A percentile compares a stretch with the other conserved stretches of the same genome.
Conservation (phyloP, 2,888 invertebrate genomes). For the Danaus chrysippus region DNA sequence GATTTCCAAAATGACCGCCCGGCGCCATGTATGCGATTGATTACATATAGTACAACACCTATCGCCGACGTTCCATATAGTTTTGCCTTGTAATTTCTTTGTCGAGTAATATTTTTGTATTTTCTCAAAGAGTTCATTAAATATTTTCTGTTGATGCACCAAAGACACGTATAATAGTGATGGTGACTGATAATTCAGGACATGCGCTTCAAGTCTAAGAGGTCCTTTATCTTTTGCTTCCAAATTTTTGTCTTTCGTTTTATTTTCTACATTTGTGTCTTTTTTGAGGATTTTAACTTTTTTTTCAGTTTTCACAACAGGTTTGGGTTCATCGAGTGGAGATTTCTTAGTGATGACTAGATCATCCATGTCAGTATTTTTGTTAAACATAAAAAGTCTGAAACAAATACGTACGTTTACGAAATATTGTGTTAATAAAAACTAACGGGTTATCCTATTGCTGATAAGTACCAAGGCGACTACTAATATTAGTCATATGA, state of each 20-base stretch:
- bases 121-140: slow-evolving; percentile 65
- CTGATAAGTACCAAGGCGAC: too few species aligned
- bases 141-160: slow-evolving; percentile 61
- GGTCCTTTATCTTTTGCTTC: slow-evolving; percentile 71
- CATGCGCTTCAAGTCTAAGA: slow-evolving; percentile 66
- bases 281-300: slow-evolving; percentile 45
- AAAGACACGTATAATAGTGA: slow-evolving; percentile 81
- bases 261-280: slow-evolving; percentile 24
- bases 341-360: slow-evolving; percentile 50
- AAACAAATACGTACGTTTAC: slow-evolving; percentile 10
- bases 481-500: too few species aligned
- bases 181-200: slow-evolving; percentile 76
- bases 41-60: slow-evolving; percentile 65
- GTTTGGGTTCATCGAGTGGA: slow-evolving; percentile 39
- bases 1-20: slow-evolving; percentile 72
- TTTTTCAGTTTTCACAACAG: slow-evolving; percentile 30
- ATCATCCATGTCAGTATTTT: slow-evolving; percentile 42
- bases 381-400: slow-evolving; percentile 58
- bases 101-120: slow-evolving; percentile 77
- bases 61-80: slow-evolving; percentile 74
- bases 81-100: slow-evolving; percentile 40
- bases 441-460: too few species aligned
- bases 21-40: slow-evolving; percentile 81
- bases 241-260: slow-evolving; percentile 44
- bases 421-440: too few species aligned